Conservation (phyloP, 1,140 invertebrate genomes). For the Dufourea novaeangliae region DNA sequence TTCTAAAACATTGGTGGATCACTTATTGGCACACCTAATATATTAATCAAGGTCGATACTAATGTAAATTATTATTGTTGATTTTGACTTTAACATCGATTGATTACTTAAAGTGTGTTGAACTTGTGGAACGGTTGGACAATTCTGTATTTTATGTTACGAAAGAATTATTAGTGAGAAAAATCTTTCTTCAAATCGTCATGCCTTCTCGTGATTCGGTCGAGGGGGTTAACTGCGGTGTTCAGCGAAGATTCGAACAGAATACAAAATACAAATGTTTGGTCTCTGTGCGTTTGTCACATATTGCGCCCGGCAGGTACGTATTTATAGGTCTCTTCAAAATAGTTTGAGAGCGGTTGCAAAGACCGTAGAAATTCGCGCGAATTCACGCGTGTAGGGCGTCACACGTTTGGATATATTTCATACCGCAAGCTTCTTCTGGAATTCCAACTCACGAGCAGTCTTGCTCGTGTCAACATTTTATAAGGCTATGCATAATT, state of each 20-base stretch:
- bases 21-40: too few species aligned
- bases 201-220: neutral
- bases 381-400: conserved; percentile 50
- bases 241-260: conserved; percentile 10
- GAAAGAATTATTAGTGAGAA: neutral
- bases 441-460: neutral
- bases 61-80: too few species aligned
- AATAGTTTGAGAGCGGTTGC: conserved; percentile 64
- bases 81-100: too few species aligned
- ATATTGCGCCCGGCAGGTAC: conserved; percentile 46
- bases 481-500: neutral
- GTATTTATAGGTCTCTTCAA: conserved; percentile 65
- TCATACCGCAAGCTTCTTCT: conserved; percentile 5
- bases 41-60: too few species aligned
- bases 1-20: too few species aligned
- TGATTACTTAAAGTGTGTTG: too few species aligned
- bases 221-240: neutral
- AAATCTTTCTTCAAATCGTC: neutral
- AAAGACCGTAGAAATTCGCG: conserved; percentile 61
- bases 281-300: conserved; percentile 40
- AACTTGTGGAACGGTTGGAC: too few species aligned
- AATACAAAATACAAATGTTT: conserved; percentile 45
- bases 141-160: neutral
- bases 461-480: neutral
- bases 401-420: conserved; percentile 31